Evolutionary conservation across 2,113 vertebrate genomes (phyloP), one percentile per base, ranked within the genome.

Genomic region (Lasiurus borealis): DNA sequence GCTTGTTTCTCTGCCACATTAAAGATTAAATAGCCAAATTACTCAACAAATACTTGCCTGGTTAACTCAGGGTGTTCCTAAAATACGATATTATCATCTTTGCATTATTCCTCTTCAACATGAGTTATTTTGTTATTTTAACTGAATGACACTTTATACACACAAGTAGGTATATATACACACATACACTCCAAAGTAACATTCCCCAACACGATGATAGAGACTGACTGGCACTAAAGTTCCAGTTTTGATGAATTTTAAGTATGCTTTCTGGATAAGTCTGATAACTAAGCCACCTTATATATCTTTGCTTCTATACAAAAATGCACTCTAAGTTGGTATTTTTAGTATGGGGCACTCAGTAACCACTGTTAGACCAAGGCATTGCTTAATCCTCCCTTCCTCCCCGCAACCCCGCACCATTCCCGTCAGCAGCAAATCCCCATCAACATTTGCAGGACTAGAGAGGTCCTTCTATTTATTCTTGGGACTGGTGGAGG

Each of bases 281-380:
- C 62, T 71, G 31, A 64, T 73, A 85, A 82, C 46, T 69, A 90
- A 75, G 27, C 64, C 25, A 21, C 36, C 27, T 83, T 68, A 44
- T 29, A 2, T 34, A 80, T 76, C 46, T 9, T 83, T 16, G 10
- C 62, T 83, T 85, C 93, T 72, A 16, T 59, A 75, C n/a, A 11
- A 85, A 96, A 92, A 71, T 71, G 29, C 34, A 23, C 77, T 94
- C 18, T 82, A 40, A 85, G n/a, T 83, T 78, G 29, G 62, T 73
- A 88, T 88, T 85, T 77, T 16, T 48, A n/a, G 3, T 40, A 11
- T 29, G 21, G 36, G 44, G 27, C 36, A 16, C 59, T 75, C 40
- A 36, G 12, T 23, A 14, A 14, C 69, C 52, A 64, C 40, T 36
- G 44, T 29, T 62, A 54, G 68, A 46, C 29, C 3, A 34, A 57